Percentiles rank a stretch among this genome's conserved stretches.
Conservation (phyloP, 2,797 vertebrate genomes). For the Scolopax rusticola region DNA sequence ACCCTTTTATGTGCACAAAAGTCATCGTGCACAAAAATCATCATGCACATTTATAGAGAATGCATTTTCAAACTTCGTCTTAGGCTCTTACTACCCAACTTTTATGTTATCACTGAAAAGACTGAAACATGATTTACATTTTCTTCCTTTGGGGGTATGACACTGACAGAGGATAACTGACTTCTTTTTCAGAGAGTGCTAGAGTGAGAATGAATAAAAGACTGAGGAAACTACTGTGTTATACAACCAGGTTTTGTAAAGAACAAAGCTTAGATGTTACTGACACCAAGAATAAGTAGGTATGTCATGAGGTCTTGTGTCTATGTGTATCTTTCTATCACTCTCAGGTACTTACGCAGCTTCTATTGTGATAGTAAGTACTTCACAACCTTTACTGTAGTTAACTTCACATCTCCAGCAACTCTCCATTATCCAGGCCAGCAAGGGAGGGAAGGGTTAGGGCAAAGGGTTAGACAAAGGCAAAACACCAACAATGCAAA, state of each 20-base stretch:
- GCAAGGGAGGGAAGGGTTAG: neutral
- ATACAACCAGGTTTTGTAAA: neutral
- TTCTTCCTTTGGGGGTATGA: neutral
- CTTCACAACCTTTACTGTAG: neutral
- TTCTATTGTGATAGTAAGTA: neutral
- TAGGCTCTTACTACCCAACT: neutral
- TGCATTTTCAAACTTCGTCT: neutral
- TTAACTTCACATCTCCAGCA: neutral
- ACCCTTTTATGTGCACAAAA: neutral
- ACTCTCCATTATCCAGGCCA: neutral
- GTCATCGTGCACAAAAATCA: neutral
- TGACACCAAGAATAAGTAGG: neutral
- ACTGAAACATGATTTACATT: neutral
- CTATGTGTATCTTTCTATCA: neutral
- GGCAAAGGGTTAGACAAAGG: neutral
- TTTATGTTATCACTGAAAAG: neutral
- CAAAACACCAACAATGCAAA: neutral
- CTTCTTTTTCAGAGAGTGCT: neutral
- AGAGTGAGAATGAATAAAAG: neutral
- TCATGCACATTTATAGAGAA: neutral
- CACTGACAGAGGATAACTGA: neutral
- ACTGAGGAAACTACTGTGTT: neutral
- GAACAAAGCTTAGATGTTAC: neutral
- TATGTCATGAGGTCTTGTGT: neutral
- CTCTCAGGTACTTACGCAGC: neutral